phyloP scores from a whole-genome alignment of 2,113 vertebrate species.

The Xenopus borealis region DNA sequence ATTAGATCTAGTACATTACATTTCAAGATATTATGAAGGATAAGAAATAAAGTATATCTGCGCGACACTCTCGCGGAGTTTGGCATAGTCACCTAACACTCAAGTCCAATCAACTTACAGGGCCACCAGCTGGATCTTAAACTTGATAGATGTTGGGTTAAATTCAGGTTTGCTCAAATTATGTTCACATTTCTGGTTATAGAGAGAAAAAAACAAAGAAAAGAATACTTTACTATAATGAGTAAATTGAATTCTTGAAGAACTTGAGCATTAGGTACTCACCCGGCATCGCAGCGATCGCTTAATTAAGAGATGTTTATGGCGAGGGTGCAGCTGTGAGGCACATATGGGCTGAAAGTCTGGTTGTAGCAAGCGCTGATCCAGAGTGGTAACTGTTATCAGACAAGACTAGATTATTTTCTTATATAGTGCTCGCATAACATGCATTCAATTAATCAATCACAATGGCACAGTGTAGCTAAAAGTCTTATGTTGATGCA shows the following conservation, averaged over 20 bases:
- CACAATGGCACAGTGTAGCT: no score
- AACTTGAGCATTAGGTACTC: conserved; percentile 26
- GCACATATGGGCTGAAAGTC: conserved; percentile 92
- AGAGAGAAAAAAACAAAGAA: conserved; percentile 29
- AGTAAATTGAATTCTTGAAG: no score
- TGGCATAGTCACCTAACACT: no score
- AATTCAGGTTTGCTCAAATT: conserved; percentile 98
- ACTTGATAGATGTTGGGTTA: conserved; percentile 98
- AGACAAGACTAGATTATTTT: conserved; percentile 1
- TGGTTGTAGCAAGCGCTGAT: conserved; percentile 92
- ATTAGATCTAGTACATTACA: no score
- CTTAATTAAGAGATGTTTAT: conserved; percentile 97
- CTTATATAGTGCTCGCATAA: not conserved
- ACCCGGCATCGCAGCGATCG: conserved; percentile 94
- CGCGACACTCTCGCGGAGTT: no score
- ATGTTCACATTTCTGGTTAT: conserved; percentile 91
- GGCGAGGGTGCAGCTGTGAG: conserved; percentile 92
- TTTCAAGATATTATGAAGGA: no score
- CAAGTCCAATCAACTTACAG: conserved; percentile 77
- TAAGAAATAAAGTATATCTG: no score
- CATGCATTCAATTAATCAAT: no score
- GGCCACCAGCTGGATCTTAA: conserved; percentile 97
- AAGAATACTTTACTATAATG: not conserved
- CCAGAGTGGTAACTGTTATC: conserved; percentile 84
- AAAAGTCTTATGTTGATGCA: no score